Conservation (phyloP, 2,113 vertebrate species). For the Philantomba maxwellii region DNA sequence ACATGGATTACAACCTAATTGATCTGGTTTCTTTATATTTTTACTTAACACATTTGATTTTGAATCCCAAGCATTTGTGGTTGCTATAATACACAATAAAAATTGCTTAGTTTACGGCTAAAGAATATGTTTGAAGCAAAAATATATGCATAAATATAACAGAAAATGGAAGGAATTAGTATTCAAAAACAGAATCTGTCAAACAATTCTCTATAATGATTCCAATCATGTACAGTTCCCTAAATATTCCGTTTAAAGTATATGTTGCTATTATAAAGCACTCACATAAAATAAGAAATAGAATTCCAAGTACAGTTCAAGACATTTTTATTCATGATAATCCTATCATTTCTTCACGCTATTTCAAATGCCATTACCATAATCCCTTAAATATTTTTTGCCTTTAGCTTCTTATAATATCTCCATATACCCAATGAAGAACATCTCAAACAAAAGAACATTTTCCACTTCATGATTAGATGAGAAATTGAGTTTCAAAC, state of each 20-base stretch:
- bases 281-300: slow-evolving; percentile 28
- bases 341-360: slow-evolving; percentile 45
- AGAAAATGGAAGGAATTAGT: background rate
- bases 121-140: background rate
- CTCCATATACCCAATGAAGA: slow-evolving; percentile 34
- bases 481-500: slow-evolving; percentile 54
- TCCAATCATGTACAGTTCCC: background rate
- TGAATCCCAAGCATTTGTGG: background rate
- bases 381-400: slow-evolving; percentile 63
- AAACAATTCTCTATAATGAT: background rate
- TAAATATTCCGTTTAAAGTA: slow-evolving; percentile 28
- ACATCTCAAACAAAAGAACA: slow-evolving; percentile 55
- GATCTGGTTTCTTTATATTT: background rate
- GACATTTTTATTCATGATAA: slow-evolving; percentile 62
- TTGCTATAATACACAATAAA: background rate
- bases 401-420: slow-evolving; percentile 53
- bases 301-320: slow-evolving; percentile 44
- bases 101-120: background rate
- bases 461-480: slow-evolving; percentile 52
- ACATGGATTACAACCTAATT: background rate
- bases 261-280: slow-evolving; percentile 39
- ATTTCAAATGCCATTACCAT: slow-evolving; percentile 64
- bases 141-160: background rate
- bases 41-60: background rate
- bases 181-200: background rate